These are phyloP conservation scores for Drosophila novamexicana DNA, from an alignment of 1,140 invertebrate species.

Conservation along the genomic window DNA sequence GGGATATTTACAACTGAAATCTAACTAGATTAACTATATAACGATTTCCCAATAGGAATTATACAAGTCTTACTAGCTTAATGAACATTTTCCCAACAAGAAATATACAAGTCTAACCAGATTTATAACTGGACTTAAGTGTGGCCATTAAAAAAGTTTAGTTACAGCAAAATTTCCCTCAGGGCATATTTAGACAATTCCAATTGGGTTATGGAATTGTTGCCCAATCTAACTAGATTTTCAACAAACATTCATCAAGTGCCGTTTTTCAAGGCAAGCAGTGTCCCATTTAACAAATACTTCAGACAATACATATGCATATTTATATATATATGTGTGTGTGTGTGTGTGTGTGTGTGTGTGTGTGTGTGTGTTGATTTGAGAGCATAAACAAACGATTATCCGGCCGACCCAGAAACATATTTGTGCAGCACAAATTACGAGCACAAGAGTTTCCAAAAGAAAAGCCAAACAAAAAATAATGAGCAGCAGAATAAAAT, in stretches of 20 bases:
- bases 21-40: no score
- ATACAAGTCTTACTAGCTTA: no score
- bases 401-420: constrained; percentile 48
- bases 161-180: no score
- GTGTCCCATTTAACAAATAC: constrained; percentile 22
- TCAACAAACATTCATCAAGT: background rate
- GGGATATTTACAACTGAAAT: no score
- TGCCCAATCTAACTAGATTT: background rate
- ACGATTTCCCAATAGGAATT: no score
- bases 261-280: constrained; percentile 6
- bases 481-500: constrained; percentile 9
- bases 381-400: constrained; percentile 44
- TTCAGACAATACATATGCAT: constrained; percentile 42
- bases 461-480: constrained; percentile 5
- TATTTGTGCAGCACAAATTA: constrained; percentile 26
- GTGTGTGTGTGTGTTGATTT: constrained; percentile 16
- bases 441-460: constrained; percentile 6
- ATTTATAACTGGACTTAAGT: background rate
- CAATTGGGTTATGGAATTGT: background rate
- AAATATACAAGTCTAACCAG: no score
- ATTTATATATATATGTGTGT: background rate
- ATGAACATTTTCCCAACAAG: no score
- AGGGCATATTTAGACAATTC: background rate
- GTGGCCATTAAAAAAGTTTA: no score
- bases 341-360: background rate